phyloP scores from a whole-genome alignment of 2,113 vertebrate species.

The Grammomys surdaster region DNA sequence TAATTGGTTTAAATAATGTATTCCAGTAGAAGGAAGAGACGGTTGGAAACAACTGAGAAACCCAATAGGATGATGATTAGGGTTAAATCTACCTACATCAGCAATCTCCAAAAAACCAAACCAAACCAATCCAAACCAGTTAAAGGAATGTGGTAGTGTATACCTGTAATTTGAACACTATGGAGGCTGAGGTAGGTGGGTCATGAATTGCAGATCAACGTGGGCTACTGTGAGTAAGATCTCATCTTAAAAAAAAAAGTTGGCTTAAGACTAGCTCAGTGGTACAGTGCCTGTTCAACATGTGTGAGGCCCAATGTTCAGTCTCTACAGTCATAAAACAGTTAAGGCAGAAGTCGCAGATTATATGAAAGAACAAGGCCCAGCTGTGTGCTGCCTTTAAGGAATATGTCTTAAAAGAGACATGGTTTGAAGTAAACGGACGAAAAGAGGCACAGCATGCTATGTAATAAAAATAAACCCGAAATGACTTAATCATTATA shows the following conservation, averaged over 20 bases:
- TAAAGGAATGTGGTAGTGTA: not conserved
- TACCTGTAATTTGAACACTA: not conserved
- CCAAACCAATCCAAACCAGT: not conserved
- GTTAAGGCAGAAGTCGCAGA: not conserved
- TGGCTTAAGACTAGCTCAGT: not conserved
- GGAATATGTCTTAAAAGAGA: slow-evolving; percentile 23
- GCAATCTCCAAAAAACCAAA: not conserved
- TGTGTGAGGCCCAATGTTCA: not conserved
- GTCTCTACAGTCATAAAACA: not conserved
- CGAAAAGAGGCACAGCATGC: not conserved
- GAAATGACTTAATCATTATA: slow-evolving; percentile 5
- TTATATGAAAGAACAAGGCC: slow-evolving; percentile 13
- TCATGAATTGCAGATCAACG: not conserved
- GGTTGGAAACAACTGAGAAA: slow-evolving; percentile 7
- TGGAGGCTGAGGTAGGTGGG: not conserved
- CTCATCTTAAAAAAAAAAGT: not conserved
- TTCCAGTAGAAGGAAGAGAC: slow-evolving; percentile 30
- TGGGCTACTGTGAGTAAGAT: not conserved
- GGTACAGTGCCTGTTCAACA: not conserved
- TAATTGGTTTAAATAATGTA: slow-evolving; percentile 36
- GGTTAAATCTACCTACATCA: not conserved
- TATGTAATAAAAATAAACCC: not conserved
- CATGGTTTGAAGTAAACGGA: not conserved
- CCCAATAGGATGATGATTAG: not conserved
- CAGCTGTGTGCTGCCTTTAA: not conserved